Evolutionary conservation across 2,888 invertebrate genomes (phyloP), one percentile per base, ranked within the genome.

Genomic region (Cartodere bifasciata): DNA sequence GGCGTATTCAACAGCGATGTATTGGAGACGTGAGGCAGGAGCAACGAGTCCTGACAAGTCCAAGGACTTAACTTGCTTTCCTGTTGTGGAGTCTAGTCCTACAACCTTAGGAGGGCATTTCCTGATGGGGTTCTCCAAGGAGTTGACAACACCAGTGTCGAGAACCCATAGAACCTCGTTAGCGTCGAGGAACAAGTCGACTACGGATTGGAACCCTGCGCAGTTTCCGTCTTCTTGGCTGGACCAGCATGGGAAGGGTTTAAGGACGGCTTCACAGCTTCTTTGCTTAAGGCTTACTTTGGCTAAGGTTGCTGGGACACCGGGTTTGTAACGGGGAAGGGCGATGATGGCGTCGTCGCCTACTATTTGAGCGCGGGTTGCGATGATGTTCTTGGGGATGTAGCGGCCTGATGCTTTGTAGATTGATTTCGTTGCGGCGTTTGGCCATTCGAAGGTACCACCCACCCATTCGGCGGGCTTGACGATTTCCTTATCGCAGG

Each of bases 161-260:
- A 74, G 51, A 4, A 61, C 67, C 74, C 74, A 75, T 2, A 75
- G 55, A 13, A 67, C 60, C 29, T 69, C 67, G 50, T 65, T 42
- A 31, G 64, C 63, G 62, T 75, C 74, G 38, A 74, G 50, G 46
- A 65, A 68, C 46, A 76, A 60, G 56, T 77, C 76, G 40, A 75
- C 70, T 31, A 69, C 79, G 47, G 76, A 79, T 58, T 81, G 79
- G 35, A 73, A 60, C 40, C 75, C 77, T 46, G 67, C 67, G 49
- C 75, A 75, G 55, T 70, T 69, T 23, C 70, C 72, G 60, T 75
- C 75, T 58, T 78, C 79, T 58, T 81, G 77, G 47, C 72, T 64
- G 35, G 67, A 65, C 73, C 77, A 76, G 55, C 68, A 72, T 32
- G 75, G 76, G 63, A 70, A 75, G 11, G 77, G 75, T 42, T 63